Percentiles rank a stretch among this genome's conserved stretches.
These are phyloP conservation scores for Torymus auratus DNA, from an alignment of 2,888 invertebrate genomes.

Conservation along the genomic window DNA sequence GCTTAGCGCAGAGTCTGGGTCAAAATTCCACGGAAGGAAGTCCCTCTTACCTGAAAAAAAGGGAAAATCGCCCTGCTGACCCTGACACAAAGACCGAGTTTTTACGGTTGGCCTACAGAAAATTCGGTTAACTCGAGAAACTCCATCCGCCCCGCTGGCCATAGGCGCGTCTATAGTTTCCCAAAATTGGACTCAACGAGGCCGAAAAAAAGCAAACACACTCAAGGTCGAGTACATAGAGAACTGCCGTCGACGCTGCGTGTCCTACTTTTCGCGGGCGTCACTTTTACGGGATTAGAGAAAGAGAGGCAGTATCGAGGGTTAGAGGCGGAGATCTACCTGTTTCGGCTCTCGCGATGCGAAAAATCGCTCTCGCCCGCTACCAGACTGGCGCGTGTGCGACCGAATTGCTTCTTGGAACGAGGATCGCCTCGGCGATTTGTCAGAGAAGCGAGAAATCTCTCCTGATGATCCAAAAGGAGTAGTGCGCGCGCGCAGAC, in stretches of 20 bases:
- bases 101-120: constrained; percentile 35
- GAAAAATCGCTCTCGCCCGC: background rate
- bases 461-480: constrained; percentile 34
- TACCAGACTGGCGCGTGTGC: background rate
- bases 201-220: constrained; percentile 40
- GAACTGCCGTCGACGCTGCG: background rate
- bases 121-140: constrained; percentile 43
- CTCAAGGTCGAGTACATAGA: constrained; percentile 29
- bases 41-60: constrained; percentile 36
- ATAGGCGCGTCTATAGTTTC: constrained; percentile 8
- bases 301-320: background rate
- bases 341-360: constrained; percentile 17
- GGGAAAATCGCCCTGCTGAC: constrained; percentile 16
- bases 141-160: background rate
- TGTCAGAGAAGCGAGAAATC: constrained; percentile 54
- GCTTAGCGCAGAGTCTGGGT: constrained; percentile 1
- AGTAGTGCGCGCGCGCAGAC: background rate
- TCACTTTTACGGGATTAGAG: constrained; percentile 13
- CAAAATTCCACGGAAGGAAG: constrained; percentile 37
- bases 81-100: constrained; percentile 56
- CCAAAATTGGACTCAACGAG: constrained; percentile 15
- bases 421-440: constrained; percentile 36
- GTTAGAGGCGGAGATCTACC: constrained; percentile 18
- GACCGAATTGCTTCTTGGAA: constrained; percentile 39
- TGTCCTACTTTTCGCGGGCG: constrained; percentile 47